These are phyloP conservation scores for Siniperca knerii DNA, from an alignment of 2,113 vertebrate genomes.

Conservation along the genomic window DNA sequence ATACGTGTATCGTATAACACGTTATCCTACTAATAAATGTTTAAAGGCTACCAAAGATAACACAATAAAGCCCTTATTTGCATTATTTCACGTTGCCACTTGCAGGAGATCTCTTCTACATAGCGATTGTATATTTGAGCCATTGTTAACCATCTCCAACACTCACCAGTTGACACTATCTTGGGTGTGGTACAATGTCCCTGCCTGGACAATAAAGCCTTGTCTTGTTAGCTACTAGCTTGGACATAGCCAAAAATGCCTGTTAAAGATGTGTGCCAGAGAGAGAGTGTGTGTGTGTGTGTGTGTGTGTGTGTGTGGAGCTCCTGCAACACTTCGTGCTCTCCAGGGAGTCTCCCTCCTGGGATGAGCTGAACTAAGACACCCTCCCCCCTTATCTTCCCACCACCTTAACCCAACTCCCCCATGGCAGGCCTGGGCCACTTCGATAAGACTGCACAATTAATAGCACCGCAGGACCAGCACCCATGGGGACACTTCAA, in stretches of 20 bases:
- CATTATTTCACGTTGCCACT: background rate
- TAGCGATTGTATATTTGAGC: background rate
- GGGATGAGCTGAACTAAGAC: conserved; percentile 60
- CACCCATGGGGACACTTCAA: conserved; percentile 67
- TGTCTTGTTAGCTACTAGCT: conserved; percentile 4
- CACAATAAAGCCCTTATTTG: conserved; percentile 19
- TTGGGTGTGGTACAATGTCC: conserved; percentile 18
- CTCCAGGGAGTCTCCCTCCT: conserved; percentile 54
- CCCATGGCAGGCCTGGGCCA: conserved; percentile 70
- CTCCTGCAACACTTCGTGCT: conserved; percentile 48
- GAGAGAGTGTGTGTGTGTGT: conserved; percentile 7
- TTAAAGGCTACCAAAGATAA: conserved; percentile 13
- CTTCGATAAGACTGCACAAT: conserved; percentile 79
- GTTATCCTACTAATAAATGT: conserved; percentile 16
- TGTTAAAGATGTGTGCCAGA: background rate
- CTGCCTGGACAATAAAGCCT: conserved; percentile 20
- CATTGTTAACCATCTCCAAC: background rate
- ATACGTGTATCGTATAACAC: background rate
- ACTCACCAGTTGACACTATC: conserved; percentile 12
- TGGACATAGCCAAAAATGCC: conserved; percentile 9
- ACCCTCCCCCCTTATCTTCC: background rate
- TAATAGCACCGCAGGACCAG: conserved; percentile 72
- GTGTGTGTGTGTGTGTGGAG: background rate
- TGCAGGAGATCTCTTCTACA: background rate
- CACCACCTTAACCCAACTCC: conserved; percentile 59